Percentiles rank a stretch among this genome's conserved stretches.
These are phyloP conservation scores for Eupithecia tripunctaria DNA, from an alignment of 2,888 invertebrate species.

Conservation along the genomic window DNA sequence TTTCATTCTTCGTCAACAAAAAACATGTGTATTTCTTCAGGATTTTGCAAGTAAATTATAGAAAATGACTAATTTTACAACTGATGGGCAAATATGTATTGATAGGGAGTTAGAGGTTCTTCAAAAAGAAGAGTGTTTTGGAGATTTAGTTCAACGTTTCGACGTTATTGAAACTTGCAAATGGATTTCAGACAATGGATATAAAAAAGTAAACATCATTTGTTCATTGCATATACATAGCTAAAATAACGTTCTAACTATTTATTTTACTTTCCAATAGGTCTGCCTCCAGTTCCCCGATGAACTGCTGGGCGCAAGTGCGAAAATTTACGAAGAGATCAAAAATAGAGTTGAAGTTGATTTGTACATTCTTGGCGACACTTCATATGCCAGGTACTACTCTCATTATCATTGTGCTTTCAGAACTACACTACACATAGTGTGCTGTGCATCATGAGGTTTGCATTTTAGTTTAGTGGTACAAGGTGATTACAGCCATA, in stretches of 20 bases:
- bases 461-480: not conserved
- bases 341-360: conserved; percentile 76
- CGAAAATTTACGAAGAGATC: conserved; percentile 86
- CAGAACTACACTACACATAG: not conserved
- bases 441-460: no score
- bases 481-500: not conserved
- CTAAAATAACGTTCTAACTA: not conserved
- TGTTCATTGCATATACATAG: not conserved
- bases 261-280: conserved; percentile 70
- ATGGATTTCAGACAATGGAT: conserved; percentile 89
- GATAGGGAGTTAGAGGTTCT: conserved; percentile 73
- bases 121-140: conserved; percentile 47
- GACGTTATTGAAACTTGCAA: conserved; percentile 85
- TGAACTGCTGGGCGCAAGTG: conserved; percentile 88
- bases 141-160: conserved; percentile 78
- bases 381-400: conserved; percentile 92
- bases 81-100: conserved; percentile 81
- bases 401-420: not conserved
- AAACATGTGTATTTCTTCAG: not conserved
- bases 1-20: conserved; percentile 8
- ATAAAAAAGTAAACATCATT: conserved; percentile 82
- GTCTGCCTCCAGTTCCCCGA: conserved; percentile 97
- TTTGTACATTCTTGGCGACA: conserved; percentile 94
- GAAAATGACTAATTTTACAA: conserved; percentile 79
- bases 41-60: not conserved